Evolutionary conservation across 1,140 invertebrate species (phyloP).

Genomic region (Lucilia sericata): DNA sequence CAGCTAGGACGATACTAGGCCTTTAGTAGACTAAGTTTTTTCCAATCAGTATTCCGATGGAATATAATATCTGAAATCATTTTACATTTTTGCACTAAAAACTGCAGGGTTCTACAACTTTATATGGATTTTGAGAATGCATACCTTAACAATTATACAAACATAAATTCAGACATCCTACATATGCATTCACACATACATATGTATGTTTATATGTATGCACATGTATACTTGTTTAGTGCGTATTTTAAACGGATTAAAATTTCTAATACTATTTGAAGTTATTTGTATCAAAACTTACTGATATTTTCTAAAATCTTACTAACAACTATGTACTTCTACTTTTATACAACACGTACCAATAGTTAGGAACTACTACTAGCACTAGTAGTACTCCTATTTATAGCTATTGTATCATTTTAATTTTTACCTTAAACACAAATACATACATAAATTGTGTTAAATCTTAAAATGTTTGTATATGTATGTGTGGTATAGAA

Average conservation of each 20-base stretch:
- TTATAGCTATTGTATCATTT: background rate
- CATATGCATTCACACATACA: too few relatives aligned
- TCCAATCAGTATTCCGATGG: too few relatives aligned
- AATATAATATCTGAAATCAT: too few relatives aligned
- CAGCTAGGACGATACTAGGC: too few relatives aligned
- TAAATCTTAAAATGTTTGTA: background rate
- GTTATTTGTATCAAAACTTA: constrained; percentile 43
- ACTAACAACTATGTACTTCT: background rate
- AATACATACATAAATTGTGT: background rate
- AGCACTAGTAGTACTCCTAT: background rate
- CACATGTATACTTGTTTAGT: constrained; percentile 40
- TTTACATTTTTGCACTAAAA: too few relatives aligned
- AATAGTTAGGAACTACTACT: background rate
- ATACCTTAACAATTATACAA: background rate
- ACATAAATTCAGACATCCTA: background rate
- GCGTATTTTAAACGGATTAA: constrained; percentile 64
- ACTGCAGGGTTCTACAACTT: background rate
- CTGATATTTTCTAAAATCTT: constrained; percentile 1
- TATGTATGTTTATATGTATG: too few relatives aligned
- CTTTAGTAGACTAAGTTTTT: too few relatives aligned
- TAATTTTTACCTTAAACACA: background rate
- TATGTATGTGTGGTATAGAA: background rate
- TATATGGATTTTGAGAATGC: background rate
- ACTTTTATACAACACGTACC: background rate
- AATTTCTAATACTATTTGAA: constrained; percentile 52